Evolutionary conservation across 2,888 invertebrate genomes (phyloP).

Genomic region (Drosophila rellima): DNA sequence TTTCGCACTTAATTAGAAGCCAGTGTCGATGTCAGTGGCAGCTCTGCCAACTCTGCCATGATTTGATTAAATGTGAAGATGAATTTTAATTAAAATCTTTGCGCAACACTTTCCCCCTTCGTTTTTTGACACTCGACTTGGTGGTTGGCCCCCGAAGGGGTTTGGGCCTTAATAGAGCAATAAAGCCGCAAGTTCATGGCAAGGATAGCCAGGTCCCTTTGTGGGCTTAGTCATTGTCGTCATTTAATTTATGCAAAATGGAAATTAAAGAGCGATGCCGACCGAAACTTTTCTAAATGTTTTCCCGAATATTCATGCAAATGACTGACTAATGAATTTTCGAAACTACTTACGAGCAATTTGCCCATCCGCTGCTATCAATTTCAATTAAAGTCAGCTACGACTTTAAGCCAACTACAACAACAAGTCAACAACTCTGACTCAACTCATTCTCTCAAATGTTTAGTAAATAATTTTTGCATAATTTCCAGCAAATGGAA

Average conservation of each 20-base stretch:
- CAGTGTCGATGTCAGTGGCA: constrained; percentile 79
- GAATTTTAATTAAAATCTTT: constrained; percentile 86
- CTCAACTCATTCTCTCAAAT: constrained; percentile 13
- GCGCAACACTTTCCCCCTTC: constrained; percentile 22
- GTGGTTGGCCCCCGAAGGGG: constrained; percentile 19
- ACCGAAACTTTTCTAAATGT: constrained; percentile 53
- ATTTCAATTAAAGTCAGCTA: constrained; percentile 60
- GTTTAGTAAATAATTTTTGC: constrained; percentile 59
- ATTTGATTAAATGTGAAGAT: constrained; percentile 86
- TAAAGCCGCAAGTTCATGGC: constrained; percentile 79
- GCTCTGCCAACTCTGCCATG: constrained; percentile 64
- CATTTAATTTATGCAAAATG: constrained; percentile 81
- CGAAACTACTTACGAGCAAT: constrained; percentile 72
- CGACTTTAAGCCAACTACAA: constrained; percentile 19
- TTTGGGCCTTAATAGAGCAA: constrained; percentile 69
- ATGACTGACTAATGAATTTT: constrained; percentile 71
- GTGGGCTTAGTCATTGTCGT: constrained; percentile 67
- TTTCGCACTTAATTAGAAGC: constrained; percentile 86
- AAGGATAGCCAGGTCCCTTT: constrained; percentile 30
- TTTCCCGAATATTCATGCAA: constrained; percentile 65
- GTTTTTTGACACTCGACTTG: constrained; percentile 56
- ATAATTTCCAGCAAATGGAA: constrained; percentile 56
- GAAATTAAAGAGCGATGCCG: constrained; percentile 70
- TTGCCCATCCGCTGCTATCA: constrained; percentile 51
- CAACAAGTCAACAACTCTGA: constrained; percentile 1